phyloP scores from a whole-genome alignment of 2,113 vertebrate genomes.

The Clarias batrachus region DNA sequence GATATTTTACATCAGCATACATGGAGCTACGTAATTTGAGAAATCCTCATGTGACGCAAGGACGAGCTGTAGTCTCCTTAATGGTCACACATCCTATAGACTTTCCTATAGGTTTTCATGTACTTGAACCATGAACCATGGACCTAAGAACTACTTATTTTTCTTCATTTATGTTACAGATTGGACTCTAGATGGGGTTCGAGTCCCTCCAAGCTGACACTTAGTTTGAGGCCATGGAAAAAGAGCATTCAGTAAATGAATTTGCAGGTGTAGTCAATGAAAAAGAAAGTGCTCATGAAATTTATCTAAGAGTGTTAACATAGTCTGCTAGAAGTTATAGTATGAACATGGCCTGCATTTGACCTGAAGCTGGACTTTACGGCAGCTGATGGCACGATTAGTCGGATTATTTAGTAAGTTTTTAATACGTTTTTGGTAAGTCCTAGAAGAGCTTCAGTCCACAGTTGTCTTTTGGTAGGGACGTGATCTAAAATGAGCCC shows the following conservation, averaged over 20 bases:
- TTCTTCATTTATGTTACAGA: background rate
- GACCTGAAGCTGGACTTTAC: background rate
- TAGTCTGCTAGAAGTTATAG: background rate
- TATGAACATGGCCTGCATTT: background rate
- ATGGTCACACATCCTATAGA: no score
- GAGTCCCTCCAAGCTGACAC: no score
- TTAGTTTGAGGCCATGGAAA: background rate
- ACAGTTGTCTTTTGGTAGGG: background rate
- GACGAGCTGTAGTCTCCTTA: no score
- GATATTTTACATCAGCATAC: background rate
- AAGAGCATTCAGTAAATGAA: no score
- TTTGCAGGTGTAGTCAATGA: background rate
- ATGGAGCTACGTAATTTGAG: no score
- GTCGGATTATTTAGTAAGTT: background rate
- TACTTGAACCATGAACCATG: no score
- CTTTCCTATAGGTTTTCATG: no score
- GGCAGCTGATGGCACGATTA: background rate
- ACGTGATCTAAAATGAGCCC: background rate
- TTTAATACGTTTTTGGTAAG: no score
- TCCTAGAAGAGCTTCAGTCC: background rate
- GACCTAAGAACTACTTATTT: background rate
- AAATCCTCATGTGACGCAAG: no score
- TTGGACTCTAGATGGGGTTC: background rate
- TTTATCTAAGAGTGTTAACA: background rate
- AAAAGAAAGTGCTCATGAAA: background rate